Conservation (phyloP, 64 coral and sea anemone genomes). For the Dendrophyllia cribrosa region DNA sequence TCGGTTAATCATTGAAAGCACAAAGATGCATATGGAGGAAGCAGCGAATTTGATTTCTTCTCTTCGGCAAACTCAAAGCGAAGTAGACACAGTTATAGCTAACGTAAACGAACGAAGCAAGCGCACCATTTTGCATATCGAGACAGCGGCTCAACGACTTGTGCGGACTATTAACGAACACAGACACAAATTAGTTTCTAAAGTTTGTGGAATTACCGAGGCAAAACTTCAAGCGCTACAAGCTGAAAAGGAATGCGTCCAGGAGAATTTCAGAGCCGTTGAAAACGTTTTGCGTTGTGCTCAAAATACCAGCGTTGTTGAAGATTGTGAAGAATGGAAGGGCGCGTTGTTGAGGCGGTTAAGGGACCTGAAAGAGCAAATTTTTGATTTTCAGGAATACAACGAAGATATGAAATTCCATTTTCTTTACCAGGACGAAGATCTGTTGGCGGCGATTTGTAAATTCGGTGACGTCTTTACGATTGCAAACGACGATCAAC, state of each 20-base stretch:
- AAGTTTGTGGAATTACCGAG: slow-evolving; percentile 4
- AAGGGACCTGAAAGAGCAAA: not conserved
- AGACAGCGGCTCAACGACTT: slow-evolving; percentile 2
- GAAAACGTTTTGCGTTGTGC: not conserved
- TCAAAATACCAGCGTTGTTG: not conserved
- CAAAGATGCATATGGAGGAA: slow-evolving; percentile 17
- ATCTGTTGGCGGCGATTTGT: slow-evolving; percentile 16
- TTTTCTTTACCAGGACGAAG: slow-evolving; percentile 4
- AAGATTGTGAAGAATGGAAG: not conserved
- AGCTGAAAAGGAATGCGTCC: not conserved
- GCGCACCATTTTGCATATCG: slow-evolving; percentile 3
- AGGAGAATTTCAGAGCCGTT: slow-evolving; percentile 10
- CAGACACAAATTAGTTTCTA: slow-evolving; percentile 11
- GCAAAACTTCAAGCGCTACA: slow-evolving; percentile 6
- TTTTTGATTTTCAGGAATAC: slow-evolving; percentile 11
- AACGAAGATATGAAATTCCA: slow-evolving; percentile 17
- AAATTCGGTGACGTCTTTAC: slow-evolving; percentile 1
- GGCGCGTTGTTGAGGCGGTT: not conserved
- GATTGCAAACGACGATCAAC: not conserved
- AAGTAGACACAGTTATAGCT: not conserved
- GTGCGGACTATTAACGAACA: not conserved
- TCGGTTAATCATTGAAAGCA: not conserved
- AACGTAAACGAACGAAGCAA: slow-evolving; percentile 7
- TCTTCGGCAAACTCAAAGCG: not conserved
- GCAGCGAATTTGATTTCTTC: slow-evolving; percentile 2